phyloP scores from a whole-genome alignment of 2,113 vertebrate species.

The Penelope pileata region DNA sequence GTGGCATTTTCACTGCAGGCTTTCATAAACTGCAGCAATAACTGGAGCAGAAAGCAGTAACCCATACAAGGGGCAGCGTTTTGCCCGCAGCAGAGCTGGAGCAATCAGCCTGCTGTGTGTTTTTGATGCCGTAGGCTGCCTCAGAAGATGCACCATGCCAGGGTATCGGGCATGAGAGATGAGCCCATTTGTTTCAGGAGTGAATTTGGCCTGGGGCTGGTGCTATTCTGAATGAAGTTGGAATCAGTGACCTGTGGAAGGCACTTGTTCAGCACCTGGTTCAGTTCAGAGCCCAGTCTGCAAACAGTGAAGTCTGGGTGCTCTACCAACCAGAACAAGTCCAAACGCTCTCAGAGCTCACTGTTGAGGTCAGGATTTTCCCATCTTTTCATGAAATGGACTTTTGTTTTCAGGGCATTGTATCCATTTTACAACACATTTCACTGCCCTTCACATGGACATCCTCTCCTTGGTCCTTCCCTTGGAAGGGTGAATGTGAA shows the following conservation, averaged over 20 bases:
- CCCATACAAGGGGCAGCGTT: neutral
- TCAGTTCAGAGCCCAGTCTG: neutral
- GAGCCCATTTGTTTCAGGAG: conserved; percentile 16
- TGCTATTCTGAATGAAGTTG: conserved; percentile 20
- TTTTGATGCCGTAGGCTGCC: neutral
- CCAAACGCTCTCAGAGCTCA: neutral
- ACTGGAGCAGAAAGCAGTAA: conserved; percentile 48
- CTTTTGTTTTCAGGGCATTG: neutral
- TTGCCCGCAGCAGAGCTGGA: neutral
- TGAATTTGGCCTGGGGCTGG: conserved; percentile 23
- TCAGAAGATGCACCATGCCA: neutral
- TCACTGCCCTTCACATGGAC: neutral
- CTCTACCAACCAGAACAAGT: neutral
- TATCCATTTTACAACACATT: neutral
- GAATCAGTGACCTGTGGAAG: conserved; percentile 33
- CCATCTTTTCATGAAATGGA: neutral
- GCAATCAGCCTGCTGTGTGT: neutral
- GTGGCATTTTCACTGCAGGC: neutral
- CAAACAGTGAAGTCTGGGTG: conserved; percentile 22
- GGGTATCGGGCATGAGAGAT: neutral
- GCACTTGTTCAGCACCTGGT: conserved; percentile 47
- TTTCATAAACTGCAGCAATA: neutral
- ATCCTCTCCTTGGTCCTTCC: neutral
- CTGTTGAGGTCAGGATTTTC: neutral
- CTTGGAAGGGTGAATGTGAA: neutral